A percentile compares a stretch with the other conserved stretches of the same genome.
Conservation (phyloP, 1,140 invertebrate genomes). For the Colletes latitarsis region DNA sequence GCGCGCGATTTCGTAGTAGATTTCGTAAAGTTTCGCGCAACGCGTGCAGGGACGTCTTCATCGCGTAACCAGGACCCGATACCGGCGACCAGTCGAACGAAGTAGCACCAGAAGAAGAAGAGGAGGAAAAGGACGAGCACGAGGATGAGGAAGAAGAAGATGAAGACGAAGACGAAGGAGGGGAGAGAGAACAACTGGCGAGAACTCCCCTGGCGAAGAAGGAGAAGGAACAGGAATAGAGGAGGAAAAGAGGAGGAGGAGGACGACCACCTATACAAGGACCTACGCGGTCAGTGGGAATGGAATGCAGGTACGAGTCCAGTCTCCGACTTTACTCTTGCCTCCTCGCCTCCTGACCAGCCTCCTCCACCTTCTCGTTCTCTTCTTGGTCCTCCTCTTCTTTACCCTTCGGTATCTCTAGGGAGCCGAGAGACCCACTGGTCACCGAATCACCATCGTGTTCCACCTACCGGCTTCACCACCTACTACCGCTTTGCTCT, state of each 20-base stretch:
- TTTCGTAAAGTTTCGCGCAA: conserved; percentile 17
- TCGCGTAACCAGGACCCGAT: conserved; percentile 25
- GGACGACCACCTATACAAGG: conserved; percentile 79
- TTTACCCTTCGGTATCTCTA: conserved; percentile 67
- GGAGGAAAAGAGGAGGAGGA: conserved; percentile 53
- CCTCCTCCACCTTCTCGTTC: conserved; percentile 27
- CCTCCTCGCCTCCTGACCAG: conserved; percentile 55
- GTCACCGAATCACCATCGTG: conserved; percentile 72
- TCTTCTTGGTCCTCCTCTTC: conserved; percentile 34
- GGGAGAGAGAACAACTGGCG: conserved; percentile 53
- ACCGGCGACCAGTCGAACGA: conserved; percentile 21
- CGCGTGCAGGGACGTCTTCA: conserved; percentile 24
- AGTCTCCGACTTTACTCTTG: conserved; percentile 66
- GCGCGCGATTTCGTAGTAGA: background rate
- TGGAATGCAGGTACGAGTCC: conserved; percentile 81
- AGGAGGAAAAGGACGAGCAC: conserved; percentile 6
- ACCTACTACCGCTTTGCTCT: conserved; percentile 48
- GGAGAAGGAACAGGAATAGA: conserved; percentile 40
- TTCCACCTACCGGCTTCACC: conserved; percentile 60
- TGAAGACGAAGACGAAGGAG: conserved; percentile 18
- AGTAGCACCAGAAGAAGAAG: conserved; percentile 19
- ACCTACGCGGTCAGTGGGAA: conserved; percentile 80
- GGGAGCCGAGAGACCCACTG: conserved; percentile 53
- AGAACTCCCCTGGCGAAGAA: conserved; percentile 48
- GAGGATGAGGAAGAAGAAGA: conserved; percentile 15